Percentiles rank a stretch among this genome's conserved stretches.
Evolutionary conservation across 1,140 invertebrate genomes (phyloP).

Genomic region (Cardiocondyla obscurior): DNA sequence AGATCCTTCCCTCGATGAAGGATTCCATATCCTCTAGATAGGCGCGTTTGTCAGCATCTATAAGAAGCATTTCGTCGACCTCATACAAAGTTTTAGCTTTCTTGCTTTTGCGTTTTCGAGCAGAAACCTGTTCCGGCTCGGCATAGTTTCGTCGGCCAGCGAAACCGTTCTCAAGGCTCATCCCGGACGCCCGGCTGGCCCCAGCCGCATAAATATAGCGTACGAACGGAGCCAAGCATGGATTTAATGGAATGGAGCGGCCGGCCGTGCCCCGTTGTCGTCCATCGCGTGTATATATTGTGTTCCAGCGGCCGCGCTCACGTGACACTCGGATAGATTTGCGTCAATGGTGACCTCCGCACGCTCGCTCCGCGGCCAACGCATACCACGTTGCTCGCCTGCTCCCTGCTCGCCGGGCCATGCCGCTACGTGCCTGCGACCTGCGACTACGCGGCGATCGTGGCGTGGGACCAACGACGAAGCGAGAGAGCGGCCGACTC

Average conservation of each 20-base stretch:
- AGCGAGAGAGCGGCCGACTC: conserved; percentile 10
- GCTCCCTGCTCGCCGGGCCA: neutral
- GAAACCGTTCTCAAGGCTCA: neutral
- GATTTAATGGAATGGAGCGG: conserved; percentile 70
- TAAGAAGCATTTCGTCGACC: neutral
- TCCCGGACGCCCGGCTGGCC: neutral
- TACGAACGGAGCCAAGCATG: neutral
- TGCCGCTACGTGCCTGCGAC: neutral
- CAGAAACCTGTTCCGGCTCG: neutral
- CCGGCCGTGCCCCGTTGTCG: conserved; percentile 16
- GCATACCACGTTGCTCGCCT: conserved; percentile 64
- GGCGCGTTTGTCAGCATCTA: neutral
- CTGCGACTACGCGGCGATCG: neutral
- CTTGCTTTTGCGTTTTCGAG: neutral
- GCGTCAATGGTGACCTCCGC: conserved; percentile 83
- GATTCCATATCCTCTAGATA: neutral
- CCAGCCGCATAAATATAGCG: conserved; percentile 23
- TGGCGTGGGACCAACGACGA: conserved; percentile 15
- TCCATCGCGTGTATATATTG: conserved; percentile 63
- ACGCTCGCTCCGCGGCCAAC: conserved; percentile 71
- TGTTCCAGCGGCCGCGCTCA: conserved; percentile 70
- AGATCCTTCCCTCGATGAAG: neutral
- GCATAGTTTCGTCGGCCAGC: neutral
- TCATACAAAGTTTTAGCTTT: neutral
- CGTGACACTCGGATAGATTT: conserved; percentile 81